phyloP scores from a whole-genome alignment of 2,888 invertebrate genomes.

The Rotaria socialis region DNA sequence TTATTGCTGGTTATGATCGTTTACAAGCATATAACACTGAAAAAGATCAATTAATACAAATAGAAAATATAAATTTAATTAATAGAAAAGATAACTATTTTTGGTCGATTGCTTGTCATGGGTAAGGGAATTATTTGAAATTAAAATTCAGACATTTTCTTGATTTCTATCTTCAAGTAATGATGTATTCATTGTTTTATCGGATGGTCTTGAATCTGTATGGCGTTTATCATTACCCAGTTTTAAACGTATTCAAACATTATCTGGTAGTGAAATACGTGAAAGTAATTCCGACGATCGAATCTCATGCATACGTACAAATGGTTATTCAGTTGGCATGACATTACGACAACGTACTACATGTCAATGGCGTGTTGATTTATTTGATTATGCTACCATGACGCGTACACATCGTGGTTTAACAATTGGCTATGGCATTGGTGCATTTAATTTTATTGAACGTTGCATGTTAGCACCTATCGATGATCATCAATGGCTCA shows the following conservation, averaged over 20 bases:
- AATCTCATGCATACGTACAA: constrained; percentile 9
- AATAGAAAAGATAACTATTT: constrained; percentile 10
- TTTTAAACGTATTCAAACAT: not conserved
- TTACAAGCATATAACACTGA: not conserved
- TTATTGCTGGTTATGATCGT: constrained; percentile 19
- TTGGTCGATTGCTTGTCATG: constrained; percentile 8
- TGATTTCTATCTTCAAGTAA: not conserved
- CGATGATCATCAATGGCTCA: not conserved
- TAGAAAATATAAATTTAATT: not conserved
- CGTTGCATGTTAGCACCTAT: not conserved
- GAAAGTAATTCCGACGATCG: not conserved
- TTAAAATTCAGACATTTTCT: too few species aligned
- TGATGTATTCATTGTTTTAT: not conserved
- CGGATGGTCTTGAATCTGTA: not conserved
- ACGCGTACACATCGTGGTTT: not conserved
- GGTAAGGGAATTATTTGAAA: not conserved
- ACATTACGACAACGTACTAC: not conserved
- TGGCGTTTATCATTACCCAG: constrained; percentile 11
- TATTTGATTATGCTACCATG: not conserved
- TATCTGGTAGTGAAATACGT: constrained; percentile 11
- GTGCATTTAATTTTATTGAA: constrained; percentile 18
- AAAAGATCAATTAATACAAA: not conserved
- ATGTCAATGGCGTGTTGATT: constrained; percentile 9
- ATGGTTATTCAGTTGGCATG: not conserved
- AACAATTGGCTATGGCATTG: not conserved